phyloP scores from a whole-genome alignment of 92 coral and sea anemone genomes.

The Hydrozoanthus gracilis region DNA sequence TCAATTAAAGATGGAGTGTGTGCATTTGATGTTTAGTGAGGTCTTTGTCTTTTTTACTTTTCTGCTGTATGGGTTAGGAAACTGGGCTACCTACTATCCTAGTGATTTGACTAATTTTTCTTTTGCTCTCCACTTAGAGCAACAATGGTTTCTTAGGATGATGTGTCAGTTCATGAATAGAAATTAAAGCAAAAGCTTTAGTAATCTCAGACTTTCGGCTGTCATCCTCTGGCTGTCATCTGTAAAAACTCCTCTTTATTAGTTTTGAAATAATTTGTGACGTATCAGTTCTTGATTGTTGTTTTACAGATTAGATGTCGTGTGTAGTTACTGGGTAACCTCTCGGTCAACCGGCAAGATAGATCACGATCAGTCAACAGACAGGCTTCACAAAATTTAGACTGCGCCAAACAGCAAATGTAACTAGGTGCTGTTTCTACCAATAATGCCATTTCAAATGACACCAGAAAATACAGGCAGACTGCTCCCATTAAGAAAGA shows the following conservation, averaged over 20 bases:
- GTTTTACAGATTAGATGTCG: constrained; percentile 39
- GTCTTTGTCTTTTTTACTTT: neutral
- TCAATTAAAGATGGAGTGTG: constrained; percentile 15
- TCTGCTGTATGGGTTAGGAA: neutral
- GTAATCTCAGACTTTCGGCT: constrained; percentile 4
- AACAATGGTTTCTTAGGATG: neutral
- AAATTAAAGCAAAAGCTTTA: neutral
- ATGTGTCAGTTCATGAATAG: constrained; percentile 13
- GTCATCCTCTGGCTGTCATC: constrained; percentile 42
- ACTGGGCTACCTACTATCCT: neutral
- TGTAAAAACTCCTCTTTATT: neutral
- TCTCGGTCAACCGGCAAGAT: neutral
- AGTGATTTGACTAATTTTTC: neutral
- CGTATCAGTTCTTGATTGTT: constrained; percentile 21
- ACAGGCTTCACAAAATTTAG: neutral
- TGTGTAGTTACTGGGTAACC: constrained; percentile 33
- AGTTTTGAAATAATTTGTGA: constrained; percentile 29
- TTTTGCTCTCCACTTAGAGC: neutral
- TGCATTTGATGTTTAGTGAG: neutral
- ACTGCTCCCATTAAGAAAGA: constrained; percentile 37
- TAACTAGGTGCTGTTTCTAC: neutral
- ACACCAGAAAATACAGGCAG: constrained; percentile 36
- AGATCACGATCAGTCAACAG: neutral
- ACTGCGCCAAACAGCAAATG: neutral
- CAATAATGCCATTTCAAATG: constrained; percentile 48